phyloP scores from a whole-genome alignment of 2,113 vertebrate species.

The Suncus etruscus region DNA sequence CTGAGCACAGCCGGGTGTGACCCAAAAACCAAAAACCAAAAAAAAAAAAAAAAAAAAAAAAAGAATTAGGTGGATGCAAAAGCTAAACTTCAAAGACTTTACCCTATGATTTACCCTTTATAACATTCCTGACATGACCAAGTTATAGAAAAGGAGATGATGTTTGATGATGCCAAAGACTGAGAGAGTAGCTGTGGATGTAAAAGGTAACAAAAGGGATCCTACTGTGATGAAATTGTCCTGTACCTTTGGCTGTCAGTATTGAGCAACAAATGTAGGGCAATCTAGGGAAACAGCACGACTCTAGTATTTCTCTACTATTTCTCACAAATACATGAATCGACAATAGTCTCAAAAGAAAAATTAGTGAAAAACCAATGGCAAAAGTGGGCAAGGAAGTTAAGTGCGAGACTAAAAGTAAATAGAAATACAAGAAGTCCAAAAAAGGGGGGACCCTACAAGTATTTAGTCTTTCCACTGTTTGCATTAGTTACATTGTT shows the following conservation, averaged over 20 bases:
- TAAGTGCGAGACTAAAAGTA: background rate
- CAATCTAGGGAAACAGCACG: background rate
- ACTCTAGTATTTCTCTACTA: background rate
- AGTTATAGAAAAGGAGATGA: background rate
- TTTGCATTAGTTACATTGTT: background rate
- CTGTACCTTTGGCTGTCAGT: background rate
- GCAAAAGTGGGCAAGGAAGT: background rate
- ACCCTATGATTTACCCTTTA: background rate
- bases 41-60: too few species aligned
- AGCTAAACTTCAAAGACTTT: background rate
- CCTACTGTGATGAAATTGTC: background rate
- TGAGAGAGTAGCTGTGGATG: background rate
- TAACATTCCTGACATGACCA: background rate
- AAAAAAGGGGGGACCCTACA: background rate
- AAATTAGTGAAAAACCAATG: background rate
- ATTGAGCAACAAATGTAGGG: background rate
- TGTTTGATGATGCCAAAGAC: background rate
- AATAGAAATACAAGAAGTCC: background rate
- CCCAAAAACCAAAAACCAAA: too few species aligned
- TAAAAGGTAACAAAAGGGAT: background rate
- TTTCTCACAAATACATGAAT: background rate
- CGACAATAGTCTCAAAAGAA: background rate
- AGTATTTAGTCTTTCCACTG: background rate
- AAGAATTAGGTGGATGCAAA: too few species aligned
- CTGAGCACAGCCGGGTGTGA: too few species aligned